These are phyloP conservation scores for Remorina albescens DNA, from an alignment of 2,797 vertebrate species.

Conservation along the genomic window DNA sequence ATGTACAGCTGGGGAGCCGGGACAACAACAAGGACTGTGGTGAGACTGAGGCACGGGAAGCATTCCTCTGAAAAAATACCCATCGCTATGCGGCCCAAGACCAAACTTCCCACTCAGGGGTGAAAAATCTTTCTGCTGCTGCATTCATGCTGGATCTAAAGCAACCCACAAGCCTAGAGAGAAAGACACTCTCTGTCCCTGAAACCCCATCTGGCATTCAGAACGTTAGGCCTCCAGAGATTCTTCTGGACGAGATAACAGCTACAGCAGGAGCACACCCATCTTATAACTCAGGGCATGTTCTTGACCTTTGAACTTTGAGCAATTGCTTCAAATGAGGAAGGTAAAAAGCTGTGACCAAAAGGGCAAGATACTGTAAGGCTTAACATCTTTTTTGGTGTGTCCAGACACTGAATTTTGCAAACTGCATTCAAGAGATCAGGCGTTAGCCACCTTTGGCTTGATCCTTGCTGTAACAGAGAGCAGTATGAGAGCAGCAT, in stretches of 20 bases:
- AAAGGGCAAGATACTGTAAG: background rate
- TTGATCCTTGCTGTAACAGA: slow-evolving; percentile 7
- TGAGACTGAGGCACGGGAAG: slow-evolving; percentile 90
- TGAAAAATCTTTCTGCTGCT: slow-evolving; percentile 69
- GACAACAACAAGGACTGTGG: slow-evolving; percentile 88
- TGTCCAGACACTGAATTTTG: background rate
- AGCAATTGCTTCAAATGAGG: slow-evolving; percentile 10
- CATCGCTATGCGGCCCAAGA: slow-evolving; percentile 87
- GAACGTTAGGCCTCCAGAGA: slow-evolving; percentile 66
- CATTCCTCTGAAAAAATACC: slow-evolving; percentile 86
- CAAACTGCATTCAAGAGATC: background rate
- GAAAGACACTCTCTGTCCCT: slow-evolving; percentile 85
- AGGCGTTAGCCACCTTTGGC: background rate
- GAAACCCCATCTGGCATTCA: slow-evolving; percentile 82
- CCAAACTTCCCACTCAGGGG: slow-evolving; percentile 83
- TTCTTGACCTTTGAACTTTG: slow-evolving; percentile 49
- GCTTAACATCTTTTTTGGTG: background rate
- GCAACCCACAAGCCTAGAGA: slow-evolving; percentile 83
- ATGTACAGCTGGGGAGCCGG: slow-evolving; percentile 66
- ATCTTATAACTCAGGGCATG: slow-evolving; percentile 26
- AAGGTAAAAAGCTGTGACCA: background rate
- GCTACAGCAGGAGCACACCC: slow-evolving; percentile 41
- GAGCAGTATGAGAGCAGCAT: slow-evolving; percentile 16
- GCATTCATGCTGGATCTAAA: slow-evolving; percentile 80
- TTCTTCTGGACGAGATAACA: slow-evolving; percentile 70